Conservation (phyloP, 2,888 invertebrate genomes). For the Congeria kusceri region DNA sequence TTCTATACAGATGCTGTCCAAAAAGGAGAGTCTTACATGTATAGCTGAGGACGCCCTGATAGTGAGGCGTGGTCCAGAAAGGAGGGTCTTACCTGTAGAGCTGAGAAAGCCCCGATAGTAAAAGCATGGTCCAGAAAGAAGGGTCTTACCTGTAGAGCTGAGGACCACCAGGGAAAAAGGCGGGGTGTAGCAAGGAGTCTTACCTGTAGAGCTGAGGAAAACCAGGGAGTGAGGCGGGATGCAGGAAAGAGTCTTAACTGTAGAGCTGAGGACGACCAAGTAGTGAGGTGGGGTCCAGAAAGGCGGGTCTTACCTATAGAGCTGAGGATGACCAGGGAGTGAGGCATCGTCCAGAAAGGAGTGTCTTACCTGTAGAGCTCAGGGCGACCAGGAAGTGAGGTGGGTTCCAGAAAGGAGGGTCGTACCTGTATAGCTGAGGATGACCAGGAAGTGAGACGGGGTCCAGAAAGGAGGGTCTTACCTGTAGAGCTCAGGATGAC, state of each 20-base stretch:
- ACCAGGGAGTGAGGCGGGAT: too few relatives aligned
- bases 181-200: constrained; percentile 58
- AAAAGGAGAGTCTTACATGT: not conserved
- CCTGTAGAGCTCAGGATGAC: constrained; percentile 5
- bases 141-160: constrained; percentile 46
- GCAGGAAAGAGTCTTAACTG: not conserved
- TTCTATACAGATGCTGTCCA: too few relatives aligned
- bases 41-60: too few relatives aligned
- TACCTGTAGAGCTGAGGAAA: constrained; percentile 18
- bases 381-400: constrained; percentile 53
- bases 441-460: constrained; percentile 59
- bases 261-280: constrained; percentile 48
- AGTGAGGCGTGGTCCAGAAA: too few relatives aligned
- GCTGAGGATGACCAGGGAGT: too few relatives aligned
- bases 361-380: constrained; percentile 27
- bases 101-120: constrained; percentile 52
- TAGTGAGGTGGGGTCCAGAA: constrained; percentile 60
- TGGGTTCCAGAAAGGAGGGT: not conserved
- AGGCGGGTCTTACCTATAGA: constrained; percentile 54
- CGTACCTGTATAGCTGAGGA: constrained; percentile 51
- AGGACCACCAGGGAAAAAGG: constrained; percentile 52
- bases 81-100: not conserved
- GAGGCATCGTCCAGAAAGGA: not conserved
- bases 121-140: not conserved
- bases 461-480: constrained; percentile 59